Base-by-base conservation (phyloP, 2,888 invertebrate species). In the Hypolimnas misippus region DNA sequence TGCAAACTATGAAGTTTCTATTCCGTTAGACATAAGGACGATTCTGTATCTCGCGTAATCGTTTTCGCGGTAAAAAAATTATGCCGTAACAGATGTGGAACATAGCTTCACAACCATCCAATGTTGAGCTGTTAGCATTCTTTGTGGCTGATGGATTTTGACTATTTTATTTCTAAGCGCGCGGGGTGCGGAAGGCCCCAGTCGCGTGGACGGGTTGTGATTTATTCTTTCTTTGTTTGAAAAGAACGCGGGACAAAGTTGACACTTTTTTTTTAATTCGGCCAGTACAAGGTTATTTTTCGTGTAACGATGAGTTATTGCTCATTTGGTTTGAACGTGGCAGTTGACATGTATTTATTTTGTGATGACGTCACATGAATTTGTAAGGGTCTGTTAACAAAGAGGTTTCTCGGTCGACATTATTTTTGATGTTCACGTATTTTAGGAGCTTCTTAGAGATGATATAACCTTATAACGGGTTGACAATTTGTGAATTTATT, bases 221-320 rank as follows among this genome's bases (percentile, higher is more conserved):
- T 90, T 89, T 89, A 90, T 89, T 87, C 81, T 84, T 86, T 89
- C 89, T 90, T 90, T 90, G 90, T 89, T 88, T 86, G 84, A 76
- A 75, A 71, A 74, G 75, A 74, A 72, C 78, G 78, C 80, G 74
- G 72, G 81, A 83, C 84, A 83, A 81, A 67, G 88, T 88, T 88
- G 87, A 87, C 87, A 86, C 79, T 79, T 49, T 78, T 76, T 56
- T 66, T 70, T 69, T 67, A 69, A 68, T 70, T 70, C 65, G 69
- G 63, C 57, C 69, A 58, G 62, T 58, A 64, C 67, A 59, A 57
- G 59, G 64, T 68, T 66, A 67, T 65, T 67, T 70, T 68, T 70
- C 70, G 66, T 65, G 56, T 69, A 64, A 65, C 61, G 64, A 70
- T 74, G 73, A 73, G 63, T 66, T 73, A 75, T 71, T 67, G 69